A percentile compares a stretch with the other conserved stretches of the same genome.
Evolutionary conservation across 1,140 invertebrate genomes (phyloP).

Genomic region (Brachionus rotundiformis): DNA sequence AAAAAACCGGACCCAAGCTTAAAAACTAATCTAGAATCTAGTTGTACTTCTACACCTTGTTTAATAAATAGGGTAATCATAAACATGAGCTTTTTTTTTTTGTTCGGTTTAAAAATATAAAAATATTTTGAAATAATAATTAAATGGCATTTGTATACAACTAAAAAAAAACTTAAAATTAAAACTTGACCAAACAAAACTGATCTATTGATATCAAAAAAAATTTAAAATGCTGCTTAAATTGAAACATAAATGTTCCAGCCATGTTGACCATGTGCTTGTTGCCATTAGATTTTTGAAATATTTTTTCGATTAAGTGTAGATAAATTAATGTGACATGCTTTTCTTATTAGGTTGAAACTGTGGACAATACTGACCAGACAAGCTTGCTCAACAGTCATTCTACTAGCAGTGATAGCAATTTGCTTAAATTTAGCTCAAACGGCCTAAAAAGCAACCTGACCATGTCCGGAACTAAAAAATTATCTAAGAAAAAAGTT

Average conservation of each 20-base stretch:
- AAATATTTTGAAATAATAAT: conserved; percentile 18
- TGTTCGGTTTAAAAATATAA: too few species aligned
- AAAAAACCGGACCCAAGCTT: not conserved
- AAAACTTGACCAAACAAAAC: too few species aligned
- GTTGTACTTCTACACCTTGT: conserved; percentile 15
- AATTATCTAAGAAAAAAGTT: conserved; percentile 40
- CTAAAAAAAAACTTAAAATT: too few species aligned
- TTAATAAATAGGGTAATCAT: conserved; percentile 45
- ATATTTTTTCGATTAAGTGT: not conserved
- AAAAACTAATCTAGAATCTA: conserved; percentile 44
- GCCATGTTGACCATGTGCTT: not conserved
- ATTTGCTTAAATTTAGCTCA: conserved; percentile 6
- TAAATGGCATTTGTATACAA: not conserved
- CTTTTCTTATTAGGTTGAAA: not conserved
- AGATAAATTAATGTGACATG: not conserved
- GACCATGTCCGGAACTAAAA: not conserved
- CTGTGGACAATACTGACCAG: not conserved
- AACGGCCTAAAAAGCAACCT: conserved; percentile 28
- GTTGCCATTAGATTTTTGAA: conserved; percentile 6
- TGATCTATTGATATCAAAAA: too few species aligned
- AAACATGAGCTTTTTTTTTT: not conserved
- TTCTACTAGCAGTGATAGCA: conserved; percentile 13
- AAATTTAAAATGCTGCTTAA: too few species aligned
- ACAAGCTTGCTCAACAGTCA: not conserved
- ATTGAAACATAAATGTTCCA: too few species aligned